Percentiles rank a stretch among this genome's conserved stretches.
These are phyloP conservation scores for Malachius bipustulatus DNA, from an alignment of 2,888 invertebrate species.

Conservation along the genomic window DNA sequence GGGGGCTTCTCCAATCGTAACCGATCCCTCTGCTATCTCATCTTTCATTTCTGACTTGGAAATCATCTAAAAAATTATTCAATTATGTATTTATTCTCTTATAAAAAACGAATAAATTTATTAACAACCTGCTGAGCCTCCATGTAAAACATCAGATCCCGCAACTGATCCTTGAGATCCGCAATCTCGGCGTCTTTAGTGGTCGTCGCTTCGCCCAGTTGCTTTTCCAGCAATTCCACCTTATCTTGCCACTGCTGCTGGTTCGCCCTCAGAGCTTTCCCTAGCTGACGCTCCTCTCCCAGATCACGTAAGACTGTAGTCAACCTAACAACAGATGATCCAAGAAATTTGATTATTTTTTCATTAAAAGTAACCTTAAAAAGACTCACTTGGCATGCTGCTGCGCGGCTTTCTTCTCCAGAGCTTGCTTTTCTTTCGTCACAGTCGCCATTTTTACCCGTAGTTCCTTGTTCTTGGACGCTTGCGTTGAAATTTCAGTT, in stretches of 20 bases:
- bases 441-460: constrained; percentile 41
- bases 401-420: constrained; percentile 60
- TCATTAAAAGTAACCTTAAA: not conserved
- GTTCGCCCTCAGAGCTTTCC: constrained; percentile 62
- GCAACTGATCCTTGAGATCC: constrained; percentile 83
- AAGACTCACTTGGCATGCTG: constrained; percentile 45
- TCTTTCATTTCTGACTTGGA: constrained; percentile 43
- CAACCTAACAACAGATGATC: constrained; percentile 40
- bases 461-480: constrained; percentile 40
- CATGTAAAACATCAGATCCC: constrained; percentile 94
- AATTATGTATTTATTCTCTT: not conserved
- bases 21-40: constrained; percentile 49
- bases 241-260: constrained; percentile 61
- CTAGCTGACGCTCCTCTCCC: constrained; percentile 75
- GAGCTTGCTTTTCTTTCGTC: constrained; percentile 50
- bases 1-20: constrained; percentile 42
- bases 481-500: constrained; percentile 37
- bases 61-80: constrained; percentile 30
- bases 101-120: not conserved
- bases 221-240: constrained; percentile 44
- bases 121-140: constrained; percentile 58
- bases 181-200: constrained; percentile 53
- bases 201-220: constrained; percentile 34
- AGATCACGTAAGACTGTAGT: constrained; percentile 56
- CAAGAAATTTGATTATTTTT: constrained; percentile 4